A percentile compares a stretch with the other conserved stretches of the same genome.
phyloP scores from a whole-genome alignment of 2,113 vertebrate species.

The Lepidothrix coronata region DNA sequence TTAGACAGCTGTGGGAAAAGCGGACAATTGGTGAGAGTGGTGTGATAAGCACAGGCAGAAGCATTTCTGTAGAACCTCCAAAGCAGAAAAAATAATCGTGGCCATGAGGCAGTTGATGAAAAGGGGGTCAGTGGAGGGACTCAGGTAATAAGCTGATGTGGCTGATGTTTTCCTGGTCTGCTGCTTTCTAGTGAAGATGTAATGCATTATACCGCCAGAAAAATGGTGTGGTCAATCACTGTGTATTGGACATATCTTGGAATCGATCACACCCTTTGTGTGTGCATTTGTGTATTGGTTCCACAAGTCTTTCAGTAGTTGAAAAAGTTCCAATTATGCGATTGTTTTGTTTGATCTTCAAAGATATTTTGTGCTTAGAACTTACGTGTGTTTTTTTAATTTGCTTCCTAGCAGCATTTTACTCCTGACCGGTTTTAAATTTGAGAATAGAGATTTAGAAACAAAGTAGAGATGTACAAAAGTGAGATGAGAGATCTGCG shows the following conservation, averaged over 20 bases:
- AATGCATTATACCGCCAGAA: background rate
- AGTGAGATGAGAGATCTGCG: background rate
- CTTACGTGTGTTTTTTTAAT: background rate
- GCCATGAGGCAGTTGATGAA: background rate
- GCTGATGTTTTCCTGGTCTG: background rate
- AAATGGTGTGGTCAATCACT: background rate
- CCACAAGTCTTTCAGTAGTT: background rate
- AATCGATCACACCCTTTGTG: background rate
- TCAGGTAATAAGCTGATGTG: constrained; percentile 5
- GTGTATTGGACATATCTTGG: background rate
- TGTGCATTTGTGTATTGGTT: background rate
- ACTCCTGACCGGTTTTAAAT: background rate
- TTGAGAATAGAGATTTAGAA: background rate
- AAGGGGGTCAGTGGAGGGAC: constrained; percentile 11
- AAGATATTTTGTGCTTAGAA: background rate
- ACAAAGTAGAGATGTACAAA: background rate
- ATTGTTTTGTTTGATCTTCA: background rate
- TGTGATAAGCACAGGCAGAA: background rate
- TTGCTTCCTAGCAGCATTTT: background rate
- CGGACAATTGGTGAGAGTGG: background rate
- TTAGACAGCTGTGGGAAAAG: constrained; percentile 1
- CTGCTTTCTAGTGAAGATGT: constrained; percentile 28
- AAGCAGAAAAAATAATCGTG: background rate
- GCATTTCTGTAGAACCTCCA: background rate
- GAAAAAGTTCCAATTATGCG: background rate